Evolutionary conservation across 2,113 vertebrate species (phyloP).

Genomic region (Natator depressus): DNA sequence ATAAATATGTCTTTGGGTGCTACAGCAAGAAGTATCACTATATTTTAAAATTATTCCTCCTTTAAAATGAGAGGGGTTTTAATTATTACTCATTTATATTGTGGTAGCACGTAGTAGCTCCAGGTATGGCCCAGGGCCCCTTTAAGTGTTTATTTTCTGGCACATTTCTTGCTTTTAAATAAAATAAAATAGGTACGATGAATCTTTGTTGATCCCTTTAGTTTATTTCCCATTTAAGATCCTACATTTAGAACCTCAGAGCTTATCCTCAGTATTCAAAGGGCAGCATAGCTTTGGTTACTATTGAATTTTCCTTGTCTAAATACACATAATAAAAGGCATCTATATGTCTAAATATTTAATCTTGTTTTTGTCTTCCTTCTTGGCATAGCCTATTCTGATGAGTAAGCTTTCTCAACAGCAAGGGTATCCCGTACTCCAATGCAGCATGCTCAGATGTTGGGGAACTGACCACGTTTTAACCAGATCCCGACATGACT

Average conservation of each 20-base stretch:
- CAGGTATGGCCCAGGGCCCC: not conserved
- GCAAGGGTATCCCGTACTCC: not conserved
- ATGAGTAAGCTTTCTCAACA: not conserved
- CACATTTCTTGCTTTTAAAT: not conserved
- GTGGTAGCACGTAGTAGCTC: not conserved
- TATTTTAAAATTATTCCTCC: not conserved
- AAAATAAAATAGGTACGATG: not conserved
- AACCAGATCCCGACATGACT: not conserved
- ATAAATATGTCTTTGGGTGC: not conserved
- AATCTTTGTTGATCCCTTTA: not conserved
- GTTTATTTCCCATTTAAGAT: not conserved
- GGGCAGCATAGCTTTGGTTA: not conserved
- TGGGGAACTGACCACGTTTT: not conserved
- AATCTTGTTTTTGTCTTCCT: not conserved
- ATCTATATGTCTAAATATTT: not conserved
- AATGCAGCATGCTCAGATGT: not conserved
- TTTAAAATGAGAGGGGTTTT: not conserved
- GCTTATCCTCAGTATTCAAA: not conserved
- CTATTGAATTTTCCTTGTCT: not conserved
- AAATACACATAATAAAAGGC: not conserved
- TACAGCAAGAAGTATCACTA: not conserved
- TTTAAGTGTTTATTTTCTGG: not conserved
- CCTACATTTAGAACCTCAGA: not conserved
- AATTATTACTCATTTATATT: not conserved
- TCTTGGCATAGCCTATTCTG: not conserved